These are phyloP conservation scores for Congeria kusceri DNA, from an alignment of 2,888 invertebrate species.

Conservation along the genomic window DNA sequence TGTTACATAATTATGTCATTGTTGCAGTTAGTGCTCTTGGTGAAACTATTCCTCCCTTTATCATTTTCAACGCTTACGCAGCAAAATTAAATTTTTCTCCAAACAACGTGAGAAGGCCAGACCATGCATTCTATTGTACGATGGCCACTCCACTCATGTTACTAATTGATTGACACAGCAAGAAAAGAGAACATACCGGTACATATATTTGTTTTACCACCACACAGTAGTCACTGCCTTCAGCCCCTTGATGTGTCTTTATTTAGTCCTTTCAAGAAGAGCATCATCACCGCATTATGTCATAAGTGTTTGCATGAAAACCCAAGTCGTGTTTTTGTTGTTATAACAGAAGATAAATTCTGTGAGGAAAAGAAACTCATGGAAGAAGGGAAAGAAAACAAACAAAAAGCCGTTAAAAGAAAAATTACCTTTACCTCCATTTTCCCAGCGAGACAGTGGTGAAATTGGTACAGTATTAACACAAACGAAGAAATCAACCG, in stretches of 20 bases:
- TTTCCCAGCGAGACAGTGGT: slow-evolving; percentile 10
- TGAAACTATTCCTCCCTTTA: slow-evolving; percentile 43
- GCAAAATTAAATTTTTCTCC: slow-evolving; percentile 28
- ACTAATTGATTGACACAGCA: slow-evolving; percentile 41
- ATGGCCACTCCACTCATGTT: slow-evolving; percentile 50
- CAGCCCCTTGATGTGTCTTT: slow-evolving; percentile 39
- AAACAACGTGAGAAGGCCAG: slow-evolving; percentile 35
- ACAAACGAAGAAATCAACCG: not conserved
- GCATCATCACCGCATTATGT: slow-evolving; percentile 19
- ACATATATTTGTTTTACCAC: slow-evolving; percentile 42
- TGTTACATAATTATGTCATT: slow-evolving; percentile 27
- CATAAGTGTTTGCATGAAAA: slow-evolving; percentile 29
- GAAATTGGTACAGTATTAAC: not conserved
- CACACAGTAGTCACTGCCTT: slow-evolving; percentile 33
- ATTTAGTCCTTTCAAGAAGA: slow-evolving; percentile 43
- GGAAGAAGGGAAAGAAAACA: slow-evolving; percentile 16
- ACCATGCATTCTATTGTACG: slow-evolving; percentile 41
- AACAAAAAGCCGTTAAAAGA: not conserved
- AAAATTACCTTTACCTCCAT: slow-evolving; percentile 3
- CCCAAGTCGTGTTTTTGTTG: slow-evolving; percentile 14
- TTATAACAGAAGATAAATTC: slow-evolving; percentile 26
- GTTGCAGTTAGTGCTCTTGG: slow-evolving; percentile 47
- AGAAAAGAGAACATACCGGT: slow-evolving; percentile 16
- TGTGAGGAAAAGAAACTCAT: slow-evolving; percentile 16
- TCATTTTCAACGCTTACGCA: slow-evolving; percentile 38